Base-by-base conservation (phyloP, 30 jellyfish, hydroid and myxozoan species). In the Cassiopea xamachana region DNA sequence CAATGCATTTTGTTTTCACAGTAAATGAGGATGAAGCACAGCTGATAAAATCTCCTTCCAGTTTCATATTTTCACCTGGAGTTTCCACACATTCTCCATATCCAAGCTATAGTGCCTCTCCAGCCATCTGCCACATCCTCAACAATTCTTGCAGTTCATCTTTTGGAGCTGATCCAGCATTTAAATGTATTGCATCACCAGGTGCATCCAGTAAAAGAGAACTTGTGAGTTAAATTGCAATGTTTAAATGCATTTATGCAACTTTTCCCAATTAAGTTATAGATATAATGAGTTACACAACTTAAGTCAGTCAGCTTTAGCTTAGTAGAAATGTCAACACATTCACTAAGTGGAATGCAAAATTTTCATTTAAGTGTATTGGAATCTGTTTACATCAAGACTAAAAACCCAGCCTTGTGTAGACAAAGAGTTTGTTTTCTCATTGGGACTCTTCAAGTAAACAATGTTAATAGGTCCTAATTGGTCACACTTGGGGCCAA, bases 51-150 rank as follows among this genome's bases (percentile, higher is more conserved):
- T 85, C 93, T 10, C 88, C 87, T 4, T 49, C 93, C 7, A 85
- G 93, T 47, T 85, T 71, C 73, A 85, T 85, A 44, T 85, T 75
- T 60, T 85, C 93, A 4, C 93, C 93, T 8, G 87, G 87, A 1
- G 27, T 27, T 73, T 68, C 81, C 10, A 50, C 91, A 47, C 68
- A 6, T 4, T 85, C 93, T 1, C 87, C 87, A 27, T 85, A 14
- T 76, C 74, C 87, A 60, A 85, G 93, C 47, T 85, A 73, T 44
- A 72, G 59, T 43, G 72, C 82, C 48, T 85, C 93, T 7, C 93
- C 93, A 19, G 87, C 93, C 60, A 58, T 73, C 15, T 58, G 71
- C 59, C 71, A 39, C 76, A 55, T 85, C 2, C 93, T 81, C 60
- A 74, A 74, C 74, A 75, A 27, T 17, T 85, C 93, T 44, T 82